These are phyloP conservation scores for Falco cherrug DNA, from an alignment of 2,797 vertebrate genomes.

Conservation along the genomic window DNA sequence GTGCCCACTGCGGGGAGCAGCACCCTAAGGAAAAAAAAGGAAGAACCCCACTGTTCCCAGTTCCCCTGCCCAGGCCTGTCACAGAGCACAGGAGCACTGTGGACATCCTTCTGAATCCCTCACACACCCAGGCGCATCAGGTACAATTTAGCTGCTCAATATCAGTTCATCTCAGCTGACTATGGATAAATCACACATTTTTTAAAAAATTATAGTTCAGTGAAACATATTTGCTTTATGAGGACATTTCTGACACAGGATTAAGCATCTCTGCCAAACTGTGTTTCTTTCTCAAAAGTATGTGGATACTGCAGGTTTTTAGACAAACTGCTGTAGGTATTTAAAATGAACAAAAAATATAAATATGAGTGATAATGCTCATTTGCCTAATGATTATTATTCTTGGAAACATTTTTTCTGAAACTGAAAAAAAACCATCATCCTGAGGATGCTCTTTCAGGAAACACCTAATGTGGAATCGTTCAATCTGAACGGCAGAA, in stretches of 20 bases:
- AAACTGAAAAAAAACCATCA: background rate
- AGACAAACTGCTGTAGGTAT: background rate
- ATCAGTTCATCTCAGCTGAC: background rate
- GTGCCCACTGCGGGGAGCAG: fast-evolving
- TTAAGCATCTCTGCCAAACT: background rate
- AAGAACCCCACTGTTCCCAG: background rate
- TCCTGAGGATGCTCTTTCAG: background rate
- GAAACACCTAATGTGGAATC: slow-evolving; percentile 20
- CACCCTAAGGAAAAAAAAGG: background rate
- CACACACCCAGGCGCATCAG: background rate
- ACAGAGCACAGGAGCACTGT: background rate
- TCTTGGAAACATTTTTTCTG: background rate
- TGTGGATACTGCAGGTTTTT: background rate
- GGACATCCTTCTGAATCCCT: background rate
- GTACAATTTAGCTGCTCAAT: background rate
- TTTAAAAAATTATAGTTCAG: background rate
- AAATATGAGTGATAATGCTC: background rate
- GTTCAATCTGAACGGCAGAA: background rate
- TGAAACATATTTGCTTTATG: background rate
- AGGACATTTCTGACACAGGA: background rate
- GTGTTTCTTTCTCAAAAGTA: background rate
- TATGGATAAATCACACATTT: background rate
- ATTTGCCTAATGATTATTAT: background rate
- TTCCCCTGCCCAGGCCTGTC: fast-evolving
- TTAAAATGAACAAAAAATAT: background rate